Conservation (phyloP, 2,113 vertebrate species). For the Atractosteus spatula region DNA sequence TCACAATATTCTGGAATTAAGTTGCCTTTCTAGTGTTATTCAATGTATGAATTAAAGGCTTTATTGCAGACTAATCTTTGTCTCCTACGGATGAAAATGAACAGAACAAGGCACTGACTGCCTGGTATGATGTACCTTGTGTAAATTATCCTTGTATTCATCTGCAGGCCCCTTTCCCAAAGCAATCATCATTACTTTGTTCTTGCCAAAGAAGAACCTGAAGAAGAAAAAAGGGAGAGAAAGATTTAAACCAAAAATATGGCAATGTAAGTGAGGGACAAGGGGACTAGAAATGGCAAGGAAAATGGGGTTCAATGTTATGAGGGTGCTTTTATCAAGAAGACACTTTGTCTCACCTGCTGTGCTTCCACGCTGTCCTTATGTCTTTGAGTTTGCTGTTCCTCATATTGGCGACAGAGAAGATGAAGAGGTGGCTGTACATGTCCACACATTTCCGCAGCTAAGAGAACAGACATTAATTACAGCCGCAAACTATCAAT, state of each 20-base stretch:
- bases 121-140: constrained; percentile 69
- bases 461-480: constrained; percentile 47
- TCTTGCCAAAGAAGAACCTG: constrained; percentile 97
- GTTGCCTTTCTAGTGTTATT: too few species aligned
- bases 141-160: constrained; percentile 91
- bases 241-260: neutral
- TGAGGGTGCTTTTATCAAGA: too few species aligned
- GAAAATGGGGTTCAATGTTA: too few species aligned
- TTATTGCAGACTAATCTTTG: too few species aligned
- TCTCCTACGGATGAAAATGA: too few species aligned
- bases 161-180: constrained; percentile 81
- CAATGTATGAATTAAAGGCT: too few species aligned
- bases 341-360: constrained; percentile 69
- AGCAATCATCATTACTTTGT: constrained; percentile 95
- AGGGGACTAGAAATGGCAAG: neutral
- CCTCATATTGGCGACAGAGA: constrained; percentile 92
- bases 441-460: constrained; percentile 91
- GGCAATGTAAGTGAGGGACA: neutral
- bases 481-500: too few species aligned
- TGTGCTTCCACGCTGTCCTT: constrained; percentile 93
- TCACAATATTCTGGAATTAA: too few species aligned
- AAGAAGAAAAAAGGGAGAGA: neutral
- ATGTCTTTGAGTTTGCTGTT: constrained; percentile 94
- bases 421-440: constrained; percentile 86
- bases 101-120: too few species aligned